Evolutionary conservation across 1,140 invertebrate genomes (phyloP).

Genomic region (Fopius arisanus): DNA sequence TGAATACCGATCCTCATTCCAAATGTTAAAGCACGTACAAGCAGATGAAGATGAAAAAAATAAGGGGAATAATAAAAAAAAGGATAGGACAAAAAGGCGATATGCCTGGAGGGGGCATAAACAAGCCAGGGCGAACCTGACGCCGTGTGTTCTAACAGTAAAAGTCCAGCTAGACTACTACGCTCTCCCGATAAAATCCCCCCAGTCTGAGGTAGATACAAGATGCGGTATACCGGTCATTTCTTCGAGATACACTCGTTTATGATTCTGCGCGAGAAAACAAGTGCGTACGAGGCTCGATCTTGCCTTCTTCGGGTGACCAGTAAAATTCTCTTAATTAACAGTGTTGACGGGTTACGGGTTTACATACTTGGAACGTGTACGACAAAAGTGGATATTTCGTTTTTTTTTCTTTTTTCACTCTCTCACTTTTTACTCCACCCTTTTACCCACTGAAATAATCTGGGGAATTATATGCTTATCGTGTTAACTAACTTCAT

Average conservation of each 20-base stretch:
- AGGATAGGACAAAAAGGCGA: constrained; percentile 7
- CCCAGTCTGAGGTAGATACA: constrained; percentile 24
- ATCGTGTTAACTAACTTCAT: too few species aligned
- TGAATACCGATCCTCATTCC: not conserved
- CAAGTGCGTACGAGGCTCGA: not conserved
- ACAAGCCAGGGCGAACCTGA: constrained; percentile 30
- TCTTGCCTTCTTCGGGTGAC: not conserved
- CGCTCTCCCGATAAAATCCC: not conserved
- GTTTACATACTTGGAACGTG: too few species aligned
- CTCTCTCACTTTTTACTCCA: too few species aligned
- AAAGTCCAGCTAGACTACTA: constrained; percentile 44
- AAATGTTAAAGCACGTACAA: not conserved
- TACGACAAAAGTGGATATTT: too few species aligned
- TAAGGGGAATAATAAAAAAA: not conserved
- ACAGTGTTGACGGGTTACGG: not conserved
- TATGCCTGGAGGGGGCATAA: constrained; percentile 27
- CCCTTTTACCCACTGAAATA: too few species aligned
- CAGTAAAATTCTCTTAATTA: not conserved
- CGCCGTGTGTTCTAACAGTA: constrained; percentile 41
- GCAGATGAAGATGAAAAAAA: not conserved
- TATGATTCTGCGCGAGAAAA: not conserved
- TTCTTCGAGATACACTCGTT: not conserved
- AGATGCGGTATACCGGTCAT: not conserved
- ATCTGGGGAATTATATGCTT: too few species aligned
- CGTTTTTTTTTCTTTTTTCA: too few species aligned